phyloP scores from a whole-genome alignment of 37 sponge, comb jelly and placozoan species.

The Cladorhizidae sp. region DNA sequence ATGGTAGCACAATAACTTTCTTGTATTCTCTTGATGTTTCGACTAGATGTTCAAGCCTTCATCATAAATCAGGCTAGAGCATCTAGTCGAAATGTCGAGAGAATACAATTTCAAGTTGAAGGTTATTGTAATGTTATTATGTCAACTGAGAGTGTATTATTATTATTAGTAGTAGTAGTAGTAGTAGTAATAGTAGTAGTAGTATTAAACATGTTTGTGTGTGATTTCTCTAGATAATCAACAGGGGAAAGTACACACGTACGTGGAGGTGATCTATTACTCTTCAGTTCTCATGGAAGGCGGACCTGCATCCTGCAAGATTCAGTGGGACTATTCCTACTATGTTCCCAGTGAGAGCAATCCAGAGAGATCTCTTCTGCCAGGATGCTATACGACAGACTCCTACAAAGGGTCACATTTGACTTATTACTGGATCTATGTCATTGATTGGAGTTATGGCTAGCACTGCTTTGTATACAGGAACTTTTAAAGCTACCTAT shows the following conservation, averaged over 20 bases:
- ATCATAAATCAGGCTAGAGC: no score
- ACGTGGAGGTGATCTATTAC: conserved; percentile 32
- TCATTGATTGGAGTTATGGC: conserved; percentile 43
- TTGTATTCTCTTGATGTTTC: no score
- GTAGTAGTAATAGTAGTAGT: no score
- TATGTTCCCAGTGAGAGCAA: conserved; percentile 4
- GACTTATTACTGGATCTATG: conserved; percentile 76
- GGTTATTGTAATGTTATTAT: no score
- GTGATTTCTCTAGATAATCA: not conserved
- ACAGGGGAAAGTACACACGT: not conserved
- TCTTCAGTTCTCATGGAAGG: conserved; percentile 63
- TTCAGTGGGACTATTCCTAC: conserved; percentile 60
- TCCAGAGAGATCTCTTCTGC: conserved; percentile 32
- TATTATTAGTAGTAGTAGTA: no score
- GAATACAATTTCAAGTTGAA: no score
- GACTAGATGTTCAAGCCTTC: no score
- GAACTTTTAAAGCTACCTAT: no score
- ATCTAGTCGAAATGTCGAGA: no score
- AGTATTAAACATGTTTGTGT: no score
- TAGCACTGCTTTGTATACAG: not conserved
- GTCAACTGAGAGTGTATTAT: no score
- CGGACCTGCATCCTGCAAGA: conserved; percentile 41
- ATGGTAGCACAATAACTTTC: no score
- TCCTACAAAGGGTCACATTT: conserved; percentile 66
- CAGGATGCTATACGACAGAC: conserved; percentile 60